Evolutionary conservation across 2,888 invertebrate species (phyloP), one percentile per base, ranked within the genome.

Genomic region (Chalcosyrphus nemorum): DNA sequence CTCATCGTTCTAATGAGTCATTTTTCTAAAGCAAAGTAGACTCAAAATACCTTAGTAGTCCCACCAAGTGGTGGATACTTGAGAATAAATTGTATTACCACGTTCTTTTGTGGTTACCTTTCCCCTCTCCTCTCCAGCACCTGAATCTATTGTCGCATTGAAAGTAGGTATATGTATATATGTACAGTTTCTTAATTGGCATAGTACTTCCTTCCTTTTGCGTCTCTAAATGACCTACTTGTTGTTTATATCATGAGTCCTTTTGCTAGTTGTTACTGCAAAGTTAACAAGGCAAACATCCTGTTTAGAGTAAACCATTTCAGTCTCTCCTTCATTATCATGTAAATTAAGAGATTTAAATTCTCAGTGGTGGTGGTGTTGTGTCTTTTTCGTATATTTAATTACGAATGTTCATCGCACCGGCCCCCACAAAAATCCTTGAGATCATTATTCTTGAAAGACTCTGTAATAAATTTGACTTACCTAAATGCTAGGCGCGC

Each of bases 261-360:
- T n/a, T n/a, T 43, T 52, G 15, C 17, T 15, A 45, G 43, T 32
- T 7, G 7, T 32, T 5, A 32, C n/a, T n/a, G n/a, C n/a, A n/a
- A n/a, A n/a, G n/a, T n/a, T n/a, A n/a, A n/a, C n/a, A n/a, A n/a
- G n/a, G n/a, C n/a, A n/a, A n/a, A n/a, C n/a, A 32, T 11, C 11
- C 13, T 0, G 17, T 7, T 2, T n/a, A 1, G n/a, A 35, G 35
- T n/a, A n/a, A 2, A n/a, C 2, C 19, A 17, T 19, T 45, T 45
- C 19, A n/a, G n/a, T n/a, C 9, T 19, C 15, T 45, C 17, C 47
- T 27, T 38, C 13, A 38, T 38, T 38, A 56, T 54, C 56, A 75
- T 75, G 74, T 75, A 65, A 75, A 75, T 75, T 54, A 65, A 56
- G 56, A 75, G 43, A 24, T 65, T 47, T 38, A 65, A 75, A 56